phyloP scores from a whole-genome alignment of 2,888 invertebrate genomes.

The Chrysina gloriosa region DNA sequence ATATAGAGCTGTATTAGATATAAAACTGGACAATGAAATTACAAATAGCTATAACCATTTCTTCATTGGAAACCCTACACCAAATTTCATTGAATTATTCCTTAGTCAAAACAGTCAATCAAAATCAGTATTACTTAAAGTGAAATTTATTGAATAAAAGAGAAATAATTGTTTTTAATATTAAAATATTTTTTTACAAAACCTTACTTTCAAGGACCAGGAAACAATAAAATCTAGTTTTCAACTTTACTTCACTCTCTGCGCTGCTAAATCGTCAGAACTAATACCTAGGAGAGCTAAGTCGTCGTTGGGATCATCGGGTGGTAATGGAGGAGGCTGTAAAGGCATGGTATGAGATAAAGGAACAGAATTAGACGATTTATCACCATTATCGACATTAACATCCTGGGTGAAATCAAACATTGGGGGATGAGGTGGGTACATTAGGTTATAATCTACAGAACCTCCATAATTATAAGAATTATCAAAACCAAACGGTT shows the following conservation, averaged over 20 bases:
- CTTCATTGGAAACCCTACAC: too few species aligned
- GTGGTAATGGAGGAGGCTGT: conserved; percentile 62
- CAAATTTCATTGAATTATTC: too few species aligned
- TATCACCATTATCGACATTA: conserved; percentile 42
- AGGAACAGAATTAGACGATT: conserved; percentile 51
- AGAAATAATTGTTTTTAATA: conserved; percentile 1
- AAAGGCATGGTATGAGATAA: conserved; percentile 61
- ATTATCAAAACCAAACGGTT: conserved; percentile 38
- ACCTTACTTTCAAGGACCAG: conserved; percentile 13
- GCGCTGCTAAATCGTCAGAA: conserved; percentile 79
- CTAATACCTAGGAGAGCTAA: conserved; percentile 88
- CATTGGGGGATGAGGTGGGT: conserved; percentile 52
- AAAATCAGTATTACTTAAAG: too few species aligned
- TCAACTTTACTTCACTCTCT: conserved; percentile 55
- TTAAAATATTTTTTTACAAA: conserved; percentile 31
- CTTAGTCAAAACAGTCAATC: too few species aligned
- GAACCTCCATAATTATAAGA: conserved; percentile 40
- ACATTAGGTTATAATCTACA: conserved; percentile 58
- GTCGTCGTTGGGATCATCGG: conserved; percentile 74
- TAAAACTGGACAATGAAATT: too few species aligned
- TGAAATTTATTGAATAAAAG: conserved; percentile 15
- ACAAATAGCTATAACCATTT: too few species aligned
- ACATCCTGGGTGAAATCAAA: conserved; percentile 57
- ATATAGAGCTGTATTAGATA: too few species aligned
- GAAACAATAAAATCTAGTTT: not conserved